Percentiles rank a stretch among this genome's conserved stretches.
Evolutionary conservation across 2,888 invertebrate species (phyloP).

Genomic region (Alloplasta piceator): DNA sequence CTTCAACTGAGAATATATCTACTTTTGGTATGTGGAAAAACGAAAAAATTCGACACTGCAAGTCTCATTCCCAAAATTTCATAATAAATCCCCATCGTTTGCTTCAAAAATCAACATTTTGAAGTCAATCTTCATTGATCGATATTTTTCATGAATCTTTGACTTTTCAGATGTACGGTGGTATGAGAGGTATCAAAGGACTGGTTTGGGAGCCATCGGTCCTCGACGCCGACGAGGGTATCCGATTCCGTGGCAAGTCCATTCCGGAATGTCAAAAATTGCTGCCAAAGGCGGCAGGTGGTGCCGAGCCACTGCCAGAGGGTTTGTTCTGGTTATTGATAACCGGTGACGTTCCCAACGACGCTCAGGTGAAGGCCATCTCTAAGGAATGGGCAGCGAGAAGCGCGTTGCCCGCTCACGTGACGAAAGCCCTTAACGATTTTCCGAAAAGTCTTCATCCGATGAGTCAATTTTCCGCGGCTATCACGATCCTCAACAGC

Average conservation of each 20-base stretch:
- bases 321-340: conserved; percentile 97
- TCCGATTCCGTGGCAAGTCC: conserved; percentile 96
- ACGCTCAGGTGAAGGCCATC: conserved; percentile 87
- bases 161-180: conserved; percentile 91
- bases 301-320: conserved; percentile 94
- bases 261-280: conserved; percentile 96
- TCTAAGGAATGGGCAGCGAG: conserved; percentile 87
- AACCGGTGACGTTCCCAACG: conserved; percentile 94
- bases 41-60: no score
- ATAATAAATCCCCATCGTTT: no score
- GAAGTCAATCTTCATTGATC: background rate
- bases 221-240: conserved; percentile 97
- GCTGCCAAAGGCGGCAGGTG: conserved; percentile 92
- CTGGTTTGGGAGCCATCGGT: conserved; percentile 98
- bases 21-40: no score
- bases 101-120: conserved; percentile 10
- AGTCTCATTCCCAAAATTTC: no score
- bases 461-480: conserved; percentile 97
- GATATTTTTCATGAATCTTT: conserved; percentile 13
- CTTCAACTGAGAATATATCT: no score
- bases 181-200: conserved; percentile 98
- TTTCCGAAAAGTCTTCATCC: conserved; percentile 95
- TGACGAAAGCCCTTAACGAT: conserved; percentile 96
- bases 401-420: conserved; percentile 93
- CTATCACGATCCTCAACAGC: conserved; percentile 95